These are phyloP conservation scores for Drosophila mayri DNA, from an alignment of 1,140 invertebrate genomes.

Conservation along the genomic window DNA sequence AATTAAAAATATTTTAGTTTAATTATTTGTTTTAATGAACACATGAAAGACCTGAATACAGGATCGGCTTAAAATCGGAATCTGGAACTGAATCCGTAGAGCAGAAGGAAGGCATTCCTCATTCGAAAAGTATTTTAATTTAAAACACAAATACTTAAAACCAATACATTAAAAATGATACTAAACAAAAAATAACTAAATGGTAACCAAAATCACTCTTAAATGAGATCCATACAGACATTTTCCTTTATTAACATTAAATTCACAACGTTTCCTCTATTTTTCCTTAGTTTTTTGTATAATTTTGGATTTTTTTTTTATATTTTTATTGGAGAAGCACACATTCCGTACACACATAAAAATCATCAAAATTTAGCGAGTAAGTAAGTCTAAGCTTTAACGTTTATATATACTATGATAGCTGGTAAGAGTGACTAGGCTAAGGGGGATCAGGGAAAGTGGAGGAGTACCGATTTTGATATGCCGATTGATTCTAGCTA, in stretches of 20 bases:
- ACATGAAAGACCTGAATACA: conserved; percentile 54
- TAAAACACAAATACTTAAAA: background rate
- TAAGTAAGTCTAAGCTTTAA: conserved; percentile 2
- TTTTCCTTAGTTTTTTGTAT: conserved; percentile 2
- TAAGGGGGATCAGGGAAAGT: conserved; percentile 4
- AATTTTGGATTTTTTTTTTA: background rate
- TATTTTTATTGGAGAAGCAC: conserved; percentile 21
- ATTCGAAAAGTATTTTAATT: conserved; percentile 19
- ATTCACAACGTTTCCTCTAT: conserved; percentile 4
- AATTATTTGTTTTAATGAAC: conserved; percentile 8
- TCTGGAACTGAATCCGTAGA: conserved; percentile 12
- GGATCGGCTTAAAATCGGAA: conserved; percentile 10
- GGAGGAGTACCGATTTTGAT: conserved; percentile 56
- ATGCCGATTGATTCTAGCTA: conserved; percentile 86
- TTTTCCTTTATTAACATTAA: conserved; percentile 55
- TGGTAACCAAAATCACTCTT: conserved; percentile 45
- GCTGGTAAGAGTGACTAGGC: conserved; percentile 11
- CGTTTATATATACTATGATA: background rate
- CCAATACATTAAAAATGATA: background rate
- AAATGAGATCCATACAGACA: conserved; percentile 84
- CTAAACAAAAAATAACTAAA: conserved; percentile 15
- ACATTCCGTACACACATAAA: conserved; percentile 69
- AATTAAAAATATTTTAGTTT: conserved; percentile 14
- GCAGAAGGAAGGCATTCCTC: conserved; percentile 58
- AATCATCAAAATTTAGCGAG: conserved; percentile 56